These are phyloP conservation scores for Spilarctia lutea DNA, from an alignment of 2,888 invertebrate species.

Conservation along the genomic window DNA sequence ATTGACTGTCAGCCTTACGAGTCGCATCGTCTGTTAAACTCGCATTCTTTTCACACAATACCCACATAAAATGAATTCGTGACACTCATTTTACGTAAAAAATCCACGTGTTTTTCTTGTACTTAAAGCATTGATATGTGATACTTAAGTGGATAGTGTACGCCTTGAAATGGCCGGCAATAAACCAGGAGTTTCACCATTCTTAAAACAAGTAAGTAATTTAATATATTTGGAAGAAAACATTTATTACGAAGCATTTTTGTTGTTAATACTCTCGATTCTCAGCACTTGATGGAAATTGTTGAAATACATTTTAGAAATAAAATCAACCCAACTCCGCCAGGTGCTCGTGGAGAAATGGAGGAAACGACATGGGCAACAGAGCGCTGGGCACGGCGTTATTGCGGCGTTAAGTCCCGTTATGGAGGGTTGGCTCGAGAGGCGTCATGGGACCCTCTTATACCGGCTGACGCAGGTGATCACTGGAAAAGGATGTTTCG, in stretches of 20 bases:
- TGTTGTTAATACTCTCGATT: no score
- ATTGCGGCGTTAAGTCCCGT: no score
- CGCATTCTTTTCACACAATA: background rate
- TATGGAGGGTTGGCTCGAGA: no score
- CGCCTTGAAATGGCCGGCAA: background rate
- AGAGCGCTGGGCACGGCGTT: no score
- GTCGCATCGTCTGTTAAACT: background rate
- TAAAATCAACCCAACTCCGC: no score
- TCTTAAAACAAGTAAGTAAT: background rate
- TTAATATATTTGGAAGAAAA: background rate
- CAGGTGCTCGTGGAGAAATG: no score
- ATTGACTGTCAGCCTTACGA: background rate
- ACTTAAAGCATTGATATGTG: background rate
- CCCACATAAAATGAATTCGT: background rate
- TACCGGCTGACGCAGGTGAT: no score
- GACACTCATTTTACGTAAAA: background rate
- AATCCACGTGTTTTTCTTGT: background rate
- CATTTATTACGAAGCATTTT: background rate
- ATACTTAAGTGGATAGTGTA: background rate
- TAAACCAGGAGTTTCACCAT: background rate
- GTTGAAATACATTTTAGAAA: no score
- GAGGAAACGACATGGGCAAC: no score
- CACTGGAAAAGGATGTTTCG: no score
- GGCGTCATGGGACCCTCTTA: no score
- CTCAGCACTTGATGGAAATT: no score